Evolutionary conservation across 2,797 vertebrate genomes (phyloP).

Genomic region (Pangasius mekongensis): DNA sequence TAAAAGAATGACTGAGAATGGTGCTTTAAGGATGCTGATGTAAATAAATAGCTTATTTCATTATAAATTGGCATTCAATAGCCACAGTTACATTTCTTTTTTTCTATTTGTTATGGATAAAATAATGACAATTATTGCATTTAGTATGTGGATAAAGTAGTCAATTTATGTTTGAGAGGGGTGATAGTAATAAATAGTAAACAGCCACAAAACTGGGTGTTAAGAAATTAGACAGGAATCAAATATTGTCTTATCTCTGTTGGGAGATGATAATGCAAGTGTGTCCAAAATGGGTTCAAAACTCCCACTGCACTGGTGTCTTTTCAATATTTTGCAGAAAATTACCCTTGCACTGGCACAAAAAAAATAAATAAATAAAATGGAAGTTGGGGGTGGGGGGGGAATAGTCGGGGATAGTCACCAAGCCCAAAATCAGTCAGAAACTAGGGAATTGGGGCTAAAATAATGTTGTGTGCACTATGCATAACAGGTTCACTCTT

Average conservation of each 20-base stretch:
- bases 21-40: neutral
- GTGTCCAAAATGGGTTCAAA: neutral
- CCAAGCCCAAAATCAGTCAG: neutral
- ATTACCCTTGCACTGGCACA: neutral
- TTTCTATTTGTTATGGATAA: neutral
- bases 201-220: neutral
- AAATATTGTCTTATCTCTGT: neutral
- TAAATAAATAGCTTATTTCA: neutral
- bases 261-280: neutral
- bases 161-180: too few species aligned
- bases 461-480: neutral
- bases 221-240: neutral
- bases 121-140: neutral
- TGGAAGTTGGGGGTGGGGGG: neutral
- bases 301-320: neutral
- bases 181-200: neutral
- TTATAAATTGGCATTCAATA: neutral
- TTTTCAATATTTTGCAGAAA: neutral
- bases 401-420: neutral
- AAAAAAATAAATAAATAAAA: neutral
- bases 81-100: neutral
- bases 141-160: neutral
- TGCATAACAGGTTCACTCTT: too few species aligned
- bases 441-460: neutral
- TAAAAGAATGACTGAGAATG: neutral